A percentile compares a stretch with the other conserved stretches of the same genome.
phyloP scores from a whole-genome alignment of 2,888 invertebrate genomes.

The Agrilus mali region DNA sequence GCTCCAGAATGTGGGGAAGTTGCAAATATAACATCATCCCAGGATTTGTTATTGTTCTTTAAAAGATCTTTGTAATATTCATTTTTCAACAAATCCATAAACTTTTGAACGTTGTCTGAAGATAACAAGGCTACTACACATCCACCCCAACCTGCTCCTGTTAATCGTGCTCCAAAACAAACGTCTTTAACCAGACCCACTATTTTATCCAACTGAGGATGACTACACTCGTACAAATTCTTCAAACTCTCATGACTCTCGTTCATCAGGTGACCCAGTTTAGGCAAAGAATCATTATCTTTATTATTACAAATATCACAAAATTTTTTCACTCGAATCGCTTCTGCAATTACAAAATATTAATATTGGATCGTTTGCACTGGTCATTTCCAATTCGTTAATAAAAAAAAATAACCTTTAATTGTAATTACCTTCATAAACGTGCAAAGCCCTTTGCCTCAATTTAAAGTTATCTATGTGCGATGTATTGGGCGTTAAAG shows the following conservation, averaged over 20 bases:
- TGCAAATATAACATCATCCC: conserved; percentile 52
- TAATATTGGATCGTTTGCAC: too few species aligned
- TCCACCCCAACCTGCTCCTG: conserved; percentile 97
- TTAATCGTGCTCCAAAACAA: conserved; percentile 71
- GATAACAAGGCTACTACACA: conserved; percentile 80
- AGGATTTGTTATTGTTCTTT: conserved; percentile 37
- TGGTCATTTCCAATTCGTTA: too few species aligned
- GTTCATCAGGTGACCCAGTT: conserved; percentile 73
- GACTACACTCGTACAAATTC: conserved; percentile 86
- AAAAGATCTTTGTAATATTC: conserved; percentile 49
- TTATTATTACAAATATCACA: conserved; percentile 45
- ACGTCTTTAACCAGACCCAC: conserved; percentile 56
- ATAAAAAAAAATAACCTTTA: too few species aligned
- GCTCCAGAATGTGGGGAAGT: conserved; percentile 61
- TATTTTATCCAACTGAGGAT: conserved; percentile 70
- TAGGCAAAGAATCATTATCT: conserved; percentile 32
- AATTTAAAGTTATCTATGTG: conserved; percentile 60
- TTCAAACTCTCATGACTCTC: conserved; percentile 79
- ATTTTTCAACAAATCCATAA: conserved; percentile 54
- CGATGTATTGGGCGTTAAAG: conserved; percentile 52
- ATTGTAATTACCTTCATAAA: conserved; percentile 58
- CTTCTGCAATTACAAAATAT: conserved; percentile 56
- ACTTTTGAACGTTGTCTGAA: conserved; percentile 49
- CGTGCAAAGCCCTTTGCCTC: conserved; percentile 78
- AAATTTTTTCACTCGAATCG: conserved; percentile 70